phyloP scores from a whole-genome alignment of 1,140 invertebrate species.

The Meloidogyne floridensis region DNA sequence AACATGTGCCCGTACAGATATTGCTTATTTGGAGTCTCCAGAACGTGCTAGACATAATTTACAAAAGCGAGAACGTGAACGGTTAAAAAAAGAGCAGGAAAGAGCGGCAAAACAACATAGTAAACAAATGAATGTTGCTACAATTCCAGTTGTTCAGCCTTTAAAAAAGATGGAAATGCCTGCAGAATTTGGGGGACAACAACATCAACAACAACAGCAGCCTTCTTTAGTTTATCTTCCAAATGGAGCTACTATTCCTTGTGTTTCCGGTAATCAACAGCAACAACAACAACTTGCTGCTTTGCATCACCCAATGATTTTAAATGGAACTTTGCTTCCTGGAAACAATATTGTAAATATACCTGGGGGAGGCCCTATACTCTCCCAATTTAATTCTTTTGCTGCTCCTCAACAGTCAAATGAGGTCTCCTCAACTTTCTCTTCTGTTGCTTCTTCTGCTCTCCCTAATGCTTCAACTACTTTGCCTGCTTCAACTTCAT shows the following conservation, averaged over 20 bases:
- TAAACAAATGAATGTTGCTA: slow-evolving; percentile 5
- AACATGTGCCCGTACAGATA: slow-evolving; percentile 37
- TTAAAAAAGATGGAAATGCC: slow-evolving; percentile 3
- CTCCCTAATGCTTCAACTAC: neutral
- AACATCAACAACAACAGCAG: neutral
- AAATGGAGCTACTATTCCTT: neutral
- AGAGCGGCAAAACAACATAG: neutral
- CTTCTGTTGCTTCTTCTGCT: neutral
- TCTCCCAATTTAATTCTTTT: neutral
- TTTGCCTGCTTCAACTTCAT: neutral
- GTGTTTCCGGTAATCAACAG: neutral
- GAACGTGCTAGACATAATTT: slow-evolving; percentile 10
- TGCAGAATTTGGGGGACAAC: neutral
- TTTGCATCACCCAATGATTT: neutral
- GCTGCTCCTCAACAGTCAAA: neutral
- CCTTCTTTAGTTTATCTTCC: neutral
- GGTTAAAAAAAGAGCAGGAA: neutral
- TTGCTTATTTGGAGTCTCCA: slow-evolving; percentile 25
- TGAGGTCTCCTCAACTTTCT: neutral
- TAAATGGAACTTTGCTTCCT: neutral
- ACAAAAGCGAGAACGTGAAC: slow-evolving; percentile 6
- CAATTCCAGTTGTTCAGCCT: neutral
- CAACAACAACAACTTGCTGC: neutral
- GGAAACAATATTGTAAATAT: neutral
- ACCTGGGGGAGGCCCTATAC: neutral